Evolutionary conservation across 2,888 invertebrate genomes (phyloP), one percentile per base, ranked within the genome.

Genomic region (Leucozona laternaria): DNA sequence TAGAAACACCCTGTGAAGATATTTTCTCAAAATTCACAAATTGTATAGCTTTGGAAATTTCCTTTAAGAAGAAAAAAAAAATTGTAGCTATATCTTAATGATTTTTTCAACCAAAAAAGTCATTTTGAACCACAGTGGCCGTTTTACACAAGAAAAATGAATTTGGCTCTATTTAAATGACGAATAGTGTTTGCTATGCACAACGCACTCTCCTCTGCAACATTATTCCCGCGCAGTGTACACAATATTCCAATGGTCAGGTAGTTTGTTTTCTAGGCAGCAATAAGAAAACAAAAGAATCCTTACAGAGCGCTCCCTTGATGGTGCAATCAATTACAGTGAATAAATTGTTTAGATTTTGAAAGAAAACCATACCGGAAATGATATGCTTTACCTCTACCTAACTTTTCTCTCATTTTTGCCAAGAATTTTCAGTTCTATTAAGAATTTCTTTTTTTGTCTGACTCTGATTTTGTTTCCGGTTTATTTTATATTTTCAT

Each of bases 251-350:
- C 78, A 60, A 68, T 64, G 60, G 37, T 72, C 76, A 58, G 79
- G 66, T 66, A 25, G 76, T 76, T 70, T 79, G 40, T 64, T 73
- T 22, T 25, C 34, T 22, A 34, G 17, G 34, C 31, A 6, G 37
- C 11, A 25, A 25, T 43, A 25, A 43, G n/a, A n/a, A 11, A 17
- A 62, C 45, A 11, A 57, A 57, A n/a, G 13, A 50, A 20, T 60
- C 43, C 68, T 66, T 6, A 45, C 60, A 20, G 4, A 28, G 66
- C 34, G 34, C 43, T 10, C 20, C n/a, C 25, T 13, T 55, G 58
- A 80, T 68, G 62, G 48, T 60, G 40, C 50, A 73, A 81, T 68
- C 70, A 81, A 81, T 81, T 77, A 78, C 48, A 70, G 43, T 70
- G 40, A 62, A 81, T 78, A 72, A 53, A 80, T 79, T 79, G 79